Conservation (phyloP, 2,888 invertebrate species). For the Pheosia tremula region DNA sequence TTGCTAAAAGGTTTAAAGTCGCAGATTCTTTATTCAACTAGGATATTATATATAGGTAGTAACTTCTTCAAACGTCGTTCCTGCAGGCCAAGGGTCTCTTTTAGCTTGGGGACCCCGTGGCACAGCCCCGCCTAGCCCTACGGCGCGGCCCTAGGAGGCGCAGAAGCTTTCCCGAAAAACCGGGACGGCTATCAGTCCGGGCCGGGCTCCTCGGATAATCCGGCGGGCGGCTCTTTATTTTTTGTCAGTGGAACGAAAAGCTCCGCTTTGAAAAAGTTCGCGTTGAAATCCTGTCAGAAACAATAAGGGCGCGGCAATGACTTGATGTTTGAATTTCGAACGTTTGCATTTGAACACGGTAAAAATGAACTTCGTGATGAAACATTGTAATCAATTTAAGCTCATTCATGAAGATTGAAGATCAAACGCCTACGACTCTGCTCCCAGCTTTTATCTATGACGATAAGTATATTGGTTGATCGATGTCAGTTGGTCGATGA, state of each 20-base stretch:
- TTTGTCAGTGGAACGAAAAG: slow-evolving; percentile 37
- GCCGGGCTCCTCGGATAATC: slow-evolving; percentile 23
- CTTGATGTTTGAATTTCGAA: slow-evolving; percentile 4
- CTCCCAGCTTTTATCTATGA: too few relatives aligned
- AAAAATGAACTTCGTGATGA: not conserved
- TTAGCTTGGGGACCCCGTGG: too few relatives aligned
- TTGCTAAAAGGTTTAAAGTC: too few relatives aligned
- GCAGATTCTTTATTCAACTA: too few relatives aligned
- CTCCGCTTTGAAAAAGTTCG: slow-evolving; percentile 27
- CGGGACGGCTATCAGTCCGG: slow-evolving; percentile 16
- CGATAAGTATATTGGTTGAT: too few relatives aligned
- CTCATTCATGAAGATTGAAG: not conserved
- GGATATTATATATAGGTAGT: too few relatives aligned
- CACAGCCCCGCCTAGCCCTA: too few relatives aligned
- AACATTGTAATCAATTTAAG: not conserved
- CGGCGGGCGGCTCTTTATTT: slow-evolving; percentile 36
- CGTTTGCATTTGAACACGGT: slow-evolving; percentile 1
- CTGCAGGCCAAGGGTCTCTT: too few relatives aligned
- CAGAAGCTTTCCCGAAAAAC: slow-evolving; percentile 15
- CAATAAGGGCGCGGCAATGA: slow-evolving; percentile 18
- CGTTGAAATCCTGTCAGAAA: slow-evolving; percentile 29
- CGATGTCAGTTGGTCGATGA: too few relatives aligned
- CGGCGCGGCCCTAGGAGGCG: slow-evolving; percentile 5
- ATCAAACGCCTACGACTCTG: not conserved
- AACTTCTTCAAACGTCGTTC: too few relatives aligned